A percentile compares a stretch with the other conserved stretches of the same genome.
These are phyloP conservation scores for Pteromalus puparum DNA, from an alignment of 1,140 invertebrate genomes.

Conservation along the genomic window DNA sequence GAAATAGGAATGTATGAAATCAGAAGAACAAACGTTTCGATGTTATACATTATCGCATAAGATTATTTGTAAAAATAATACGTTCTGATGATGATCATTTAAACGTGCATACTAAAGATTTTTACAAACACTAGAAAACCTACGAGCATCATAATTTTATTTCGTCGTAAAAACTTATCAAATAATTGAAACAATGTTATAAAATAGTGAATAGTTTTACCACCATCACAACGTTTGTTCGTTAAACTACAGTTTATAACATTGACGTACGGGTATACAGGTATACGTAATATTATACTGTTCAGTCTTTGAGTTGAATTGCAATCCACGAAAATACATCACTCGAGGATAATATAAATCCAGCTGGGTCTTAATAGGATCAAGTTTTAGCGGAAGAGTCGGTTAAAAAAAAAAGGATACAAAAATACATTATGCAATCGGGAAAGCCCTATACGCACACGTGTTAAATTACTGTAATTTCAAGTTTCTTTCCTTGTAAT, in stretches of 20 bases:
- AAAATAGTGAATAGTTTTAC: not conserved
- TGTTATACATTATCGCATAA: not conserved
- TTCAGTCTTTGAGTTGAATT: constrained; percentile 67
- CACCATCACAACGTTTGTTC: constrained; percentile 33
- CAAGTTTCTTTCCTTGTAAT: constrained; percentile 52
- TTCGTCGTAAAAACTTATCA: not conserved
- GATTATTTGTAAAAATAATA: not conserved
- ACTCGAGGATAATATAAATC: constrained; percentile 43
- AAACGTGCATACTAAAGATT: not conserved
- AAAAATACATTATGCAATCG: constrained; percentile 59
- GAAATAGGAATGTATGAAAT: constrained; percentile 67
- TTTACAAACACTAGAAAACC: not conserved
- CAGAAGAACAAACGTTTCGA: constrained; percentile 48
- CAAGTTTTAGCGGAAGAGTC: constrained; percentile 60
- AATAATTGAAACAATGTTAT: not conserved
- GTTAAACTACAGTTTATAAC: constrained; percentile 48
- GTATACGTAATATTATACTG: constrained; percentile 55
- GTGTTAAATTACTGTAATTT: constrained; percentile 54
- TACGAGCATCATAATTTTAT: not conserved
- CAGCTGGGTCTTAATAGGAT: constrained; percentile 52
- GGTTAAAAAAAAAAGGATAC: constrained; percentile 67
- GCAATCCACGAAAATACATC: constrained; percentile 53
- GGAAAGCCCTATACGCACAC: constrained; percentile 57
- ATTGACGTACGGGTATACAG: constrained; percentile 53
- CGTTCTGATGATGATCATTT: not conserved